Base-by-base conservation (phyloP, 2,888 invertebrate species). In the Sarcophaga subvicina region DNA sequence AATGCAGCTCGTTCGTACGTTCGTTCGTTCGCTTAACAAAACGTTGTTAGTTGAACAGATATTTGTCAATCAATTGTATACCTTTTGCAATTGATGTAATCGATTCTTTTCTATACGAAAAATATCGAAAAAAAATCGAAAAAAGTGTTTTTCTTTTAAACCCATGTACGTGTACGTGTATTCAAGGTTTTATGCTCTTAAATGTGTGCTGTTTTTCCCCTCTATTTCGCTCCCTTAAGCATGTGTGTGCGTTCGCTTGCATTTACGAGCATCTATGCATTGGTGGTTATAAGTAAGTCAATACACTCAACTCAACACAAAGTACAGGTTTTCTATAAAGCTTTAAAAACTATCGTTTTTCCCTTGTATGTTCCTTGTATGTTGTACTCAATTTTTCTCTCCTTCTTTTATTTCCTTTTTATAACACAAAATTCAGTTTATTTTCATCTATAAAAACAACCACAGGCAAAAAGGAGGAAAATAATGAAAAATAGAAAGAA, bases 61-160 rank as follows among this genome's bases (percentile, higher is more conserved):
- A 87, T 87, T 87, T 87, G 87, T 87, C 87, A 87, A 87, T 87
- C 87, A 87, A 84, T 87, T 87, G 84, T 87, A 87, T 87, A 87
- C 83, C 80, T 81, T 87, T 78, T 81, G 83, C 87, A 84, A 87
- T 87, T 87, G 83, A 84, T 70, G 87, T 87, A 87, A 87, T 84
- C 87, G 87, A 87, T 81, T 86, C 80, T 45, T 67, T 85, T 80
- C 75, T 80, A 45, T 83, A 62, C 54, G 45, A 25, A 25, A 49
- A 25, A 71, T 49, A 20, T 37, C 37, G 37, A 37, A 37, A 37
- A 2, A 10, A 37, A 37, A 37, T 8, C 37, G 37, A 54, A 54
- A 45, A 11, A 20, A 72, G 45, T 76, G 66, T 75, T 17, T 66
- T 37, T 20, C 22, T 27, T 22, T 60, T 70, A 70, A 14, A 8